Evolutionary conservation across 2,888 invertebrate genomes (phyloP).

Genomic region (Chesias legatella): DNA sequence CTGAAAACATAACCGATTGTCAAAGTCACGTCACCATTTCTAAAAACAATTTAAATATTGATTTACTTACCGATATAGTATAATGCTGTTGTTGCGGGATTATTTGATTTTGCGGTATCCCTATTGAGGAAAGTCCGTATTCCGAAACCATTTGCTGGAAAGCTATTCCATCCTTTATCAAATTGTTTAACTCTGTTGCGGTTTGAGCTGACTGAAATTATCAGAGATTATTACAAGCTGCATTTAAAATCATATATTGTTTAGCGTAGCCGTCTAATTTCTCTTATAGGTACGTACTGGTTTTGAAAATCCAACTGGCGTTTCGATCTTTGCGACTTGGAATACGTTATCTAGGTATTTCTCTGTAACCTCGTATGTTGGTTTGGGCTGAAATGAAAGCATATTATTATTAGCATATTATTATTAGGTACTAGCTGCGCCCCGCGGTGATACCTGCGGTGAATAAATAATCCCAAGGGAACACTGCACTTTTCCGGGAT

Average conservation of each 20-base stretch:
- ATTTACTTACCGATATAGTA: conserved; percentile 49
- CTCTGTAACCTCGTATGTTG: conserved; percentile 67
- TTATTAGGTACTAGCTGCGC: no score
- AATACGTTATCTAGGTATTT: conserved; percentile 52
- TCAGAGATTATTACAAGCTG: neutral
- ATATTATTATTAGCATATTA: no score
- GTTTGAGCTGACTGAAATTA: conserved; percentile 39
- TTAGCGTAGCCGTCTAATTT: neutral
- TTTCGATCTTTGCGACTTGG: conserved; percentile 54
- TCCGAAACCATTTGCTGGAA: conserved; percentile 63
- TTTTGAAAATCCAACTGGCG: conserved; percentile 68
- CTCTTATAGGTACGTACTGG: conserved; percentile 57
- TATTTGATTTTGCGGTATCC: conserved; percentile 63
- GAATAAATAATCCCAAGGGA: no score
- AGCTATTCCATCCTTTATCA: conserved; percentile 62
- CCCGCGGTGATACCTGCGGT: no score
- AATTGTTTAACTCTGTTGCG: conserved; percentile 62
- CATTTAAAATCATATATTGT: neutral
- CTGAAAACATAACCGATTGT: conserved; percentile 6
- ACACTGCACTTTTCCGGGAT: no score
- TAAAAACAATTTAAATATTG: neutral
- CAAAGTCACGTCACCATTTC: neutral
- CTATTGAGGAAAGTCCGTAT: conserved; percentile 61
- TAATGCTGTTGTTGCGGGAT: conserved; percentile 55
- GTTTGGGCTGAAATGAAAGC: conserved; percentile 45